phyloP scores from a whole-genome alignment of 1,140 invertebrate genomes.

The Solen grandis region DNA sequence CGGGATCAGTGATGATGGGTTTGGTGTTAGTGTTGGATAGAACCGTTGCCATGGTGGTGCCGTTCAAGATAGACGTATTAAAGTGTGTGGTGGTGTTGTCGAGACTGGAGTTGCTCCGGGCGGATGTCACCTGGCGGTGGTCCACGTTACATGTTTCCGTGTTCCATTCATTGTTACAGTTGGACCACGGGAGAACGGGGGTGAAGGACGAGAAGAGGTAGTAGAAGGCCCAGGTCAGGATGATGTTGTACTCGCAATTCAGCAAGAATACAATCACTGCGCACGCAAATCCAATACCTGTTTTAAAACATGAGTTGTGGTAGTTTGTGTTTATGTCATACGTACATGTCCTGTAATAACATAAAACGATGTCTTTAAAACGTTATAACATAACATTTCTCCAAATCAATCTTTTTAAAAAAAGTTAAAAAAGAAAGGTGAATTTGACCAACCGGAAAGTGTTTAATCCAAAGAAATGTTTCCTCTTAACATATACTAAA shows the following conservation, averaged over 20 bases:
- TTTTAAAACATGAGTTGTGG: neutral
- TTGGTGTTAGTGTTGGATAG: neutral
- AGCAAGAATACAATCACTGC: conserved; percentile 75
- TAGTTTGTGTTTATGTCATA: too few relatives aligned
- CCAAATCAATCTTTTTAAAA: too few relatives aligned
- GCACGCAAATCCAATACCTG: conserved; percentile 75
- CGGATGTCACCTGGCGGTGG: conserved; percentile 8
- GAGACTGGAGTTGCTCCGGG: neutral
- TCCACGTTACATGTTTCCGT: conserved; percentile 68
- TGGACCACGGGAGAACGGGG: conserved; percentile 79
- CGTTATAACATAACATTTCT: too few relatives aligned
- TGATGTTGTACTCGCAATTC: conserved; percentile 79
- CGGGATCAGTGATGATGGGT: conserved; percentile 61
- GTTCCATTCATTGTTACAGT: conserved; percentile 81
- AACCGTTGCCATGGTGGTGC: neutral
- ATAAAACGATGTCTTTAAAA: too few relatives aligned
- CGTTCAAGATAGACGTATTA: neutral
- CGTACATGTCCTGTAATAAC: too few relatives aligned
- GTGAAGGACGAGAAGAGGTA: conserved; percentile 77
- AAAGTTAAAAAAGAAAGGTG: too few relatives aligned
- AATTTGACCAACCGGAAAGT: too few relatives aligned
- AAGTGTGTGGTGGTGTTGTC: neutral
- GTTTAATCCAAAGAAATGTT: too few relatives aligned
- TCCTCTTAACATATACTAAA: too few relatives aligned
- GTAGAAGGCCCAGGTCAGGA: conserved; percentile 78